Evolutionary conservation across 2,113 vertebrate species (phyloP).

Genomic region (Macaca fascicularis): T2T-MFA8v1.1 NC_088395.1:144770001-144770500

Average conservation of each 20-base stretch:
- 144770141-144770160: no score
- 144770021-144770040: no score
- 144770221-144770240: neutral
- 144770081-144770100: no score
- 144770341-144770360: neutral
- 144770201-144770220: no score
- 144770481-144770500: neutral
- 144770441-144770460: neutral
- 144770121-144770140: no score
- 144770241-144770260: slow-evolving; percentile 5
- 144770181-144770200: no score
- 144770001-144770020: no score
- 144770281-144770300: slow-evolving; percentile 3
- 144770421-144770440: neutral
- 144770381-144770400: neutral
- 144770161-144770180: no score
- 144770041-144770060: no score
- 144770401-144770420: neutral
- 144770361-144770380: neutral
- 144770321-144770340: slow-evolving; percentile 32
- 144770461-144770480: neutral
- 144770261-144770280: slow-evolving; percentile 54
- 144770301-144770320: slow-evolving; percentile 44
- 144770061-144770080: no score
- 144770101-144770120: no score